These are phyloP conservation scores for Dryobotodes eremita DNA, from an alignment of 2,888 invertebrate genomes.

Conservation along the genomic window DNA sequence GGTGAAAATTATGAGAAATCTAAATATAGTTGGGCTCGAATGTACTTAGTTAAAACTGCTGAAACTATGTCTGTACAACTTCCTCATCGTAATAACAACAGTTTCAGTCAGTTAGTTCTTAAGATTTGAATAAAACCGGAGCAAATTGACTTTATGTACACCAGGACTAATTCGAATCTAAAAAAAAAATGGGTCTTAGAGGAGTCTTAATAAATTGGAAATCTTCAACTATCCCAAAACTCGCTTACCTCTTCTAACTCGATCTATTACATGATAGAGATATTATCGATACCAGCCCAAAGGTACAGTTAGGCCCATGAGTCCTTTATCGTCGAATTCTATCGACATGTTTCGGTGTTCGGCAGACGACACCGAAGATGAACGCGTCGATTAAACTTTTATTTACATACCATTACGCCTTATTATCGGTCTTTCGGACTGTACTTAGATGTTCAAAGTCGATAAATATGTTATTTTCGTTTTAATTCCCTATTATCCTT, in stretches of 20 bases:
- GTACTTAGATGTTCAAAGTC: constrained; percentile 56
- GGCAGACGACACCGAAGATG: constrained; percentile 70
- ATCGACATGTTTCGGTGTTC: constrained; percentile 74
- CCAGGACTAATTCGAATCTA: not conserved
- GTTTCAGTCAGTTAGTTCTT: not conserved
- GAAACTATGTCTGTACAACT: not conserved
- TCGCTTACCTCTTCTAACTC: constrained; percentile 61
- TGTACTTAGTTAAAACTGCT: not conserved
- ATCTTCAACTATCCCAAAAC: not conserved
- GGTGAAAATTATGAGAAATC: not conserved
- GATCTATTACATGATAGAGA: constrained; percentile 73
- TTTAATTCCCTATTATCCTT: constrained; percentile 30
- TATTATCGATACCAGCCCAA: constrained; percentile 74
- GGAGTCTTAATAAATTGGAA: not conserved
- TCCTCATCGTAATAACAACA: not conserved
- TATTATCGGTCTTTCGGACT: constrained; percentile 75
- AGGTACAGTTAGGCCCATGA: constrained; percentile 74
- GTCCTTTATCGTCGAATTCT: constrained; percentile 79
- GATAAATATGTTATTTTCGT: constrained; percentile 58
- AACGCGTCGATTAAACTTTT: constrained; percentile 70
- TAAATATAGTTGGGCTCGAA: not conserved
- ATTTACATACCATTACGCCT: constrained; percentile 78
- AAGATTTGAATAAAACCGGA: not conserved
- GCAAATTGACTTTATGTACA: too few species aligned
- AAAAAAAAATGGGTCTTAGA: not conserved